Evolutionary conservation across 2,888 invertebrate species (phyloP).

Genomic region (Nebria salina): DNA sequence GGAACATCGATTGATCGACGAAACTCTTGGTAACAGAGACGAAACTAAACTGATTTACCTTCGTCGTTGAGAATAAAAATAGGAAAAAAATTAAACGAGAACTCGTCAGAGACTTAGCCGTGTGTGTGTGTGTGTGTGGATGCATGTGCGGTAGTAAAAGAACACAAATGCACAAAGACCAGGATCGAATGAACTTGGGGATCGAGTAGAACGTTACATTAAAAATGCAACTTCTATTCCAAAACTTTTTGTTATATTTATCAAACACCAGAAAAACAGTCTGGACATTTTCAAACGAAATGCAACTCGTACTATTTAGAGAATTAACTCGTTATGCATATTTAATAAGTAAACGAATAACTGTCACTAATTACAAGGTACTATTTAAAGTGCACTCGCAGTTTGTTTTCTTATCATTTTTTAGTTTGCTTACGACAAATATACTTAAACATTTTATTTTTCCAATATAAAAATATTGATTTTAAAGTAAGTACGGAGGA

Average conservation of each 20-base stretch:
- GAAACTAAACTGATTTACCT: constrained; percentile 40
- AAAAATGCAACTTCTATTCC: not conserved
- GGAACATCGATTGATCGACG: not conserved
- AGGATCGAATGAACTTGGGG: not conserved
- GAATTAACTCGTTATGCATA: too few species aligned
- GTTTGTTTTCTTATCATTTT: not conserved
- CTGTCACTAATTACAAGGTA: not conserved
- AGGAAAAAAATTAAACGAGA: constrained; percentile 30
- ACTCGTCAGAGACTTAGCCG: not conserved
- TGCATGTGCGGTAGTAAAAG: not conserved
- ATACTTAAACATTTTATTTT: not conserved
- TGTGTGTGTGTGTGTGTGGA: not conserved
- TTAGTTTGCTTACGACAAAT: not conserved
- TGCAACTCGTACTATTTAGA: too few species aligned
- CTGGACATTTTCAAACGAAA: too few species aligned
- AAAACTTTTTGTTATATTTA: not conserved
- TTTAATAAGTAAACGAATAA: too few species aligned
- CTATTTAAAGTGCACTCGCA: not conserved
- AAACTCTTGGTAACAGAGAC: constrained; percentile 13
- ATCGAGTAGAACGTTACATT: not conserved
- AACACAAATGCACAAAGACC: not conserved
- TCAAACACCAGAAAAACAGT: too few species aligned
- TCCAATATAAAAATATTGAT: not conserved
- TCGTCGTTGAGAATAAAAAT: constrained; percentile 8
- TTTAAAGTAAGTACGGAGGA: not conserved